These are phyloP conservation scores for Punctoribates punctum DNA, from an alignment of 2,888 invertebrate genomes.

Conservation along the genomic window DNA sequence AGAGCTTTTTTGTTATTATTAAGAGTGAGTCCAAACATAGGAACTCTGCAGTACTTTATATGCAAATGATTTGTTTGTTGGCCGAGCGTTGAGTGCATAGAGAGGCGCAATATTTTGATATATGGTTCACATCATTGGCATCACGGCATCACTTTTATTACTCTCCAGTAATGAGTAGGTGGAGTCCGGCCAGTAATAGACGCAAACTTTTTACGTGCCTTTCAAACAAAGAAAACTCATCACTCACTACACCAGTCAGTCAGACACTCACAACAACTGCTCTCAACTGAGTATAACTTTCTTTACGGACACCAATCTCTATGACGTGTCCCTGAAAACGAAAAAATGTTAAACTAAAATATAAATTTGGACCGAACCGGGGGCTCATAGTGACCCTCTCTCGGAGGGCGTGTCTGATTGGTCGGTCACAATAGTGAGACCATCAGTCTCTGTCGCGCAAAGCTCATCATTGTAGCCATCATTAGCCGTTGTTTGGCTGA, in stretches of 20 bases:
- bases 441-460: conserved; percentile 24
- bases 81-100: neutral
- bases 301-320: conserved; percentile 4
- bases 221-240: conserved; percentile 39
- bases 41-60: conserved; percentile 12
- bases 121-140: conserved; percentile 35
- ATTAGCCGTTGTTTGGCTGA: conserved; percentile 25
- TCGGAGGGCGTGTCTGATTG: neutral
- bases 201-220: conserved; percentile 27
- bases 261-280: neutral
- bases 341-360: conserved; percentile 4
- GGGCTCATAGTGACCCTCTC: conserved; percentile 2
- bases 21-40: too few species aligned
- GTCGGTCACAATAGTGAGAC: neutral
- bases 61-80: conserved; percentile 30
- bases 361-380: neutral
- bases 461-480: conserved; percentile 22
- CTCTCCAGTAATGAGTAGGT: conserved; percentile 34
- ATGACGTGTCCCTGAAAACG: conserved; percentile 19
- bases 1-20: too few species aligned
- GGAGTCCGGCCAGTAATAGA: conserved; percentile 22
- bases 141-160: conserved; percentile 14
- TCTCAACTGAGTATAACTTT: too few species aligned
- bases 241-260: conserved; percentile 12
- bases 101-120: conserved; percentile 29